These are phyloP conservation scores for Myiagra hebetior DNA, from an alignment of 2,113 vertebrate species.

Conservation along the genomic window DNA sequence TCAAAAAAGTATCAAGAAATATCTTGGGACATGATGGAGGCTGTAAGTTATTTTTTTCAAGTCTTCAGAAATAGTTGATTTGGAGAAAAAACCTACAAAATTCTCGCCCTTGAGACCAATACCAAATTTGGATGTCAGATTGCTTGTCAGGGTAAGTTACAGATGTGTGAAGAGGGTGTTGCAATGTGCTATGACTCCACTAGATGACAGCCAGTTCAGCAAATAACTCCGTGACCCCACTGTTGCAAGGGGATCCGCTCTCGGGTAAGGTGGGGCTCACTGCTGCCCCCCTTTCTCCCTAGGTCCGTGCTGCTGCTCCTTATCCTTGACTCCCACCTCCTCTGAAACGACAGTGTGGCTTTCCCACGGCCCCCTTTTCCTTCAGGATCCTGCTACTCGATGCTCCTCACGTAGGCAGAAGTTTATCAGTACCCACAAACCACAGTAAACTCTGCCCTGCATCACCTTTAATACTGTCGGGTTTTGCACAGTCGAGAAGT, in stretches of 20 bases:
- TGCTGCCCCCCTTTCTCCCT: rapidly evolving
- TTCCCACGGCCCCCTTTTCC: background rate
- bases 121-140: background rate
- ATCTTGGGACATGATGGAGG: rapidly evolving
- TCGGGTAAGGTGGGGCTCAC: background rate
- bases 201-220: constrained; percentile 15
- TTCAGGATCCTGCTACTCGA: background rate
- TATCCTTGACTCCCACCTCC: background rate
- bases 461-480: background rate
- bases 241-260: rapidly evolving
- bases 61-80: background rate
- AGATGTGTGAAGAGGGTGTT: background rate
- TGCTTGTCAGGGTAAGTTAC: background rate
- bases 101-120: background rate
- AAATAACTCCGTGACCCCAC: rapidly evolving
- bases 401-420: rapidly evolving
- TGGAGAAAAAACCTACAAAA: background rate
- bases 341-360: background rate
- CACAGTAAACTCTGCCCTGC: background rate
- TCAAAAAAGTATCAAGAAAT: background rate
- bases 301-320: background rate
- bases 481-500: background rate
- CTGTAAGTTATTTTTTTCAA: background rate
- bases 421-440: background rate
- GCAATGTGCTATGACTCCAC: background rate